Conservation (phyloP, 2,888 invertebrate genomes). For the Tupiocoris notatus region DNA sequence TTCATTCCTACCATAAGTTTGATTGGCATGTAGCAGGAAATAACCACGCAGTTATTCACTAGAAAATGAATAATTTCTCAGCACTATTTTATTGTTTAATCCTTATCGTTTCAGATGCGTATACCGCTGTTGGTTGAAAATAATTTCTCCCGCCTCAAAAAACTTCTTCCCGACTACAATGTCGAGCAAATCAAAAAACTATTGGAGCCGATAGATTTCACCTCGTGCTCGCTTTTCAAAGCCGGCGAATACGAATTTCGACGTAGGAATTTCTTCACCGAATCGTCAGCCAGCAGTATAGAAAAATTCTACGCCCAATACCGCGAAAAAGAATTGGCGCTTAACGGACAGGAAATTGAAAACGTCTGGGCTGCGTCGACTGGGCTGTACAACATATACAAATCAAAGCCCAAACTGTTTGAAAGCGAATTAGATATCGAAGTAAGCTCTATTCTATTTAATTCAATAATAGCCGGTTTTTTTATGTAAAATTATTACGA, state of each 20-base stretch:
- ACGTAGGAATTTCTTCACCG: conserved; percentile 24
- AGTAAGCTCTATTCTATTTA: too few species aligned
- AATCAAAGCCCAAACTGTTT: conserved; percentile 3
- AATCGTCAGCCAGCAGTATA: conserved; percentile 33
- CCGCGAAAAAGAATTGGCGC: conserved; percentile 10
- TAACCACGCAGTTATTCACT: too few species aligned
- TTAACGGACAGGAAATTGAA: conserved; percentile 16
- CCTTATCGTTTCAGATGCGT: conserved; percentile 40
- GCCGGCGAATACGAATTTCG: conserved; percentile 29
- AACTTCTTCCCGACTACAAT: background rate
- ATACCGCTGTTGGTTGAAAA: conserved; percentile 22
- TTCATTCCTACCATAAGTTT: too few species aligned
- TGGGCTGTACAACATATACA: conserved; percentile 13
- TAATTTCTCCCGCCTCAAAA: conserved; percentile 4
- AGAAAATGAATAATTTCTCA: too few species aligned
- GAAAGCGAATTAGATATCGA: background rate
- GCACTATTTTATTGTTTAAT: too few species aligned
- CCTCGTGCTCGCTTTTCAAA: conserved; percentile 24
- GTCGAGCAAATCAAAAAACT: conserved; percentile 10
- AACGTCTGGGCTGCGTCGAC: conserved; percentile 9
- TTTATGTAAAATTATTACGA: too few species aligned
- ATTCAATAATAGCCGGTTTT: too few species aligned
- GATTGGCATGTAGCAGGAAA: too few species aligned
- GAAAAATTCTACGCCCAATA: conserved; percentile 33
- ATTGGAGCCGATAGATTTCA: conserved; percentile 26